phyloP scores from a whole-genome alignment of 2,888 invertebrate species.

The Hedychridium roseum region DNA sequence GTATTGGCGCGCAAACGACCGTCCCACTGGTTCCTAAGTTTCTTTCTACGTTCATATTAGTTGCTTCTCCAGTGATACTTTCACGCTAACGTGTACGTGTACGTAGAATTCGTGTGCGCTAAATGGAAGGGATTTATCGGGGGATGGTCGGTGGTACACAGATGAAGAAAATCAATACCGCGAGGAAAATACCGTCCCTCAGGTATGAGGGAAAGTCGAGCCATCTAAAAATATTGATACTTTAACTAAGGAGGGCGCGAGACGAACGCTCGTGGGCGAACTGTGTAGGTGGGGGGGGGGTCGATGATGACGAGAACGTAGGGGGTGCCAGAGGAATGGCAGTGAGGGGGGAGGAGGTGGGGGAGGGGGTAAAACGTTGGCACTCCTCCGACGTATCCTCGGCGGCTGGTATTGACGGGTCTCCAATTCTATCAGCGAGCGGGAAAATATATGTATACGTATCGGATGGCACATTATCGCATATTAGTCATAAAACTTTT shows the following conservation, averaged over 20 bases:
- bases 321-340: constrained; percentile 8
- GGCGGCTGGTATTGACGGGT: constrained; percentile 55
- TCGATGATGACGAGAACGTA: neutral
- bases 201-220: constrained; percentile 44
- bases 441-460: constrained; percentile 43
- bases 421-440: constrained; percentile 49
- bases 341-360: constrained; percentile 1
- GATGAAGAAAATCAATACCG: constrained; percentile 47
- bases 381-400: constrained; percentile 41
- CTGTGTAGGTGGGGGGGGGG: neutral
- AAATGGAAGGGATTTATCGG: too few species aligned
- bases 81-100: too few species aligned
- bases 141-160: too few species aligned
- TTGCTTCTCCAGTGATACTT: too few species aligned
- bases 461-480: constrained; percentile 54
- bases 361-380: constrained; percentile 16
- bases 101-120: too few species aligned
- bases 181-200: constrained; percentile 45
- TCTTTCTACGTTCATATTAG: too few species aligned
- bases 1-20: too few species aligned
- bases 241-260: constrained; percentile 54
- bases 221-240: constrained; percentile 58
- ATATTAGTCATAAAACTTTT: constrained; percentile 56
- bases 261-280: neutral
- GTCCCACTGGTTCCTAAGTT: too few species aligned